Percentiles rank a stretch among this genome's conserved stretches.
phyloP scores from a whole-genome alignment of 2,113 vertebrate species.

The Gopherus flavomarginatus region DNA sequence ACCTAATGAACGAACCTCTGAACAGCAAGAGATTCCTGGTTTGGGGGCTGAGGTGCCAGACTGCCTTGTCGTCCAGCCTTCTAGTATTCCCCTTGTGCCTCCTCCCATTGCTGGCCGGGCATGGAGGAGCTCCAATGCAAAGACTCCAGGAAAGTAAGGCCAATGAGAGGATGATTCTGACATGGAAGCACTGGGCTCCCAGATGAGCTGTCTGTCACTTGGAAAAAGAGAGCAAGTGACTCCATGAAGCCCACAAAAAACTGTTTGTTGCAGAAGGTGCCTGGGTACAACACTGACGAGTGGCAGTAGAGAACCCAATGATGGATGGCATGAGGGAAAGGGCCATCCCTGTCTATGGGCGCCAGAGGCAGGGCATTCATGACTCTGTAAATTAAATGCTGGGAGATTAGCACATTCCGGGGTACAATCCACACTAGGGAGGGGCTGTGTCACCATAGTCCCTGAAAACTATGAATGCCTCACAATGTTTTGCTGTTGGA shows the following conservation, averaged over 20 bases:
- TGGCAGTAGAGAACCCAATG: not conserved
- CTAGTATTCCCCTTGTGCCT: not conserved
- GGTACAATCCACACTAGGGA: no score
- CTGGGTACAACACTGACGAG: not conserved
- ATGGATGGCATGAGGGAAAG: not conserved
- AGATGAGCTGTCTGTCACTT: not conserved
- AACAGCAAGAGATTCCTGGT: not conserved
- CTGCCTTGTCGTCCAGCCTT: not conserved
- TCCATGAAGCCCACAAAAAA: not conserved
- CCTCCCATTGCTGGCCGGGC: not conserved
- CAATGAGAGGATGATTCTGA: not conserved
- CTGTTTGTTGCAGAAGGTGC: not conserved
- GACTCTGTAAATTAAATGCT: no score
- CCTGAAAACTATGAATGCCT: no score
- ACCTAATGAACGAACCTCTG: not conserved
- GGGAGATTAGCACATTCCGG: no score
- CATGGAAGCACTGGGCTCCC: not conserved
- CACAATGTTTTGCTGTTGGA: no score
- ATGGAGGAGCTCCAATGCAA: not conserved
- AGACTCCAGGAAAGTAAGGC: not conserved
- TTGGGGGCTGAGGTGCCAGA: not conserved
- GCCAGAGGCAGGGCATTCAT: no score
- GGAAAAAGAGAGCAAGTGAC: not conserved
- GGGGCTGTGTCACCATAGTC: no score
- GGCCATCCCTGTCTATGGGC: not conserved